Conservation (phyloP, 2,888 invertebrate genomes). For the Tenthredo amoena region DNA sequence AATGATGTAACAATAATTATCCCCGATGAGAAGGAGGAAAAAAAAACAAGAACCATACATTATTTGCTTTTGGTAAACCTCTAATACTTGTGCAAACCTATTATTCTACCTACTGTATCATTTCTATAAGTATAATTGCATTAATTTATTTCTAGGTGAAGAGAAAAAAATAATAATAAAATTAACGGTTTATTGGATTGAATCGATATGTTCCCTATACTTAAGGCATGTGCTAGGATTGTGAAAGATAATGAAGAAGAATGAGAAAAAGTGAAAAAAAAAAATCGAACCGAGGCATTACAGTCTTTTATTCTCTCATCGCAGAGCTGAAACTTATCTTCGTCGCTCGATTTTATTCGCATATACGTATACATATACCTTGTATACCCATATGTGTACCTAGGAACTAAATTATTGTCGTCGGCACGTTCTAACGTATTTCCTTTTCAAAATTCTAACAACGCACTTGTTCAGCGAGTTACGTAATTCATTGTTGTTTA, state of each 20-base stretch:
- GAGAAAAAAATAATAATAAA: neutral
- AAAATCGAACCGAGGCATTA: neutral
- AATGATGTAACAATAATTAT: neutral
- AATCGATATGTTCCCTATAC: constrained; percentile 18
- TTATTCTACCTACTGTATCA: constrained; percentile 31
- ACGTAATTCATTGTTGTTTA: constrained; percentile 42
- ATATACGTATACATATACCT: neutral
- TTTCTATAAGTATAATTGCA: constrained; percentile 9
- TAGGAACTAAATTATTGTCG: constrained; percentile 27
- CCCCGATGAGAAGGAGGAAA: neutral
- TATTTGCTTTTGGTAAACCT: constrained; percentile 26
- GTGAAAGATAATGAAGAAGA: neutral
- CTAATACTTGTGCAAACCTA: constrained; percentile 23
- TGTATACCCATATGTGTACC: neutral
- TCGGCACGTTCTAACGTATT: constrained; percentile 18
- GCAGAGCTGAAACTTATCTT: neutral
- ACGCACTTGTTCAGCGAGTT: constrained; percentile 23
- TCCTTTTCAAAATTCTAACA: neutral
- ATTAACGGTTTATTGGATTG: constrained; percentile 41
- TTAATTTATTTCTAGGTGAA: constrained; percentile 28
- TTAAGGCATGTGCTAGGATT: constrained; percentile 32
- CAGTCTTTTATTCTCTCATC: neutral
- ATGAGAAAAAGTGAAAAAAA: neutral
- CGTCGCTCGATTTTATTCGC: neutral
- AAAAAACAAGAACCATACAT: neutral